Conservation (phyloP, 92 coral and sea anemone species). For the Epizoanthus fatuus region DNA sequence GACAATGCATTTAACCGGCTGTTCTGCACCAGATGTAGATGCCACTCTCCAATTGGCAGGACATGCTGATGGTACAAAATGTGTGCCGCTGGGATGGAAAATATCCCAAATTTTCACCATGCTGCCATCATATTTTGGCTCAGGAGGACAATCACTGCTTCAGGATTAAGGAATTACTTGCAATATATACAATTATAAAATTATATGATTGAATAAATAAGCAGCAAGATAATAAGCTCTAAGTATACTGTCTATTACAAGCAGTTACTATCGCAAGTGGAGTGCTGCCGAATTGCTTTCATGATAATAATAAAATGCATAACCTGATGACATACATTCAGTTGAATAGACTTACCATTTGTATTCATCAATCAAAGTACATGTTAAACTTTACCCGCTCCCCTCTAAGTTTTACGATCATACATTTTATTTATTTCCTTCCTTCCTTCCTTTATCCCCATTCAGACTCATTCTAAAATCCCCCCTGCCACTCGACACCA, state of each 20-base stretch:
- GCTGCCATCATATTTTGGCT: not conserved
- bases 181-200: not conserved
- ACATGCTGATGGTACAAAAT: slow-evolving; percentile 3
- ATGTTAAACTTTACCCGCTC: too few relatives aligned
- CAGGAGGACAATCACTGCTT: slow-evolving; percentile 1
- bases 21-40: not conserved
- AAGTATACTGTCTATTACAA: too few relatives aligned
- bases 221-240: not conserved
- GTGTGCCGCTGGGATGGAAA: not conserved
- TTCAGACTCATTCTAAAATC: too few relatives aligned
- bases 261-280: too few relatives aligned
- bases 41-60: not conserved
- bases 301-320: too few relatives aligned
- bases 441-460: too few relatives aligned
- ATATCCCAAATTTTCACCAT: not conserved
- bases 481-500: too few relatives aligned
- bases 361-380: not conserved
- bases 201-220: not conserved
- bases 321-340: too few relatives aligned
- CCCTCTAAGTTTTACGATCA: too few relatives aligned
- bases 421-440: too few relatives aligned
- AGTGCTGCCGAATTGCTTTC: too few relatives aligned
- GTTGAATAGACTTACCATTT: too few relatives aligned
- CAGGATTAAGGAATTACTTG: not conserved
- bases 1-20: not conserved